Evolutionary conservation across 2,888 invertebrate species (phyloP), one percentile per base, ranked within the genome.

Genomic region (Leptinotarsa tumamoca): DNA sequence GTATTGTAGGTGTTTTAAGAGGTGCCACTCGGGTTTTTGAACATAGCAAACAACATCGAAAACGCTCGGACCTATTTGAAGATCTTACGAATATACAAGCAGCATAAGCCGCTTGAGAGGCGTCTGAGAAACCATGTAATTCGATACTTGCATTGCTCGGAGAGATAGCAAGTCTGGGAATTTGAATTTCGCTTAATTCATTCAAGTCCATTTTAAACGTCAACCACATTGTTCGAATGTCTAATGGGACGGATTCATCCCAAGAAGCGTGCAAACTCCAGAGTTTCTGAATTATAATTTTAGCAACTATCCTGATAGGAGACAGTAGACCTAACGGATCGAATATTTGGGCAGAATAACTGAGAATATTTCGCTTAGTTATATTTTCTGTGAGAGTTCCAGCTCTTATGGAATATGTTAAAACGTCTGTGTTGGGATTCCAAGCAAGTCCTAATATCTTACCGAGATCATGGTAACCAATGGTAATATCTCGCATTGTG

Each of bases 21-120:
- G 76, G 76, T 21, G 71, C 73, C 15, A 74, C 74, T 15, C 74
- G 33, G n/a, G 71, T 66, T 67, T 23, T 23, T 23, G 23, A 23
- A 23, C 23, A 23, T 3, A 23, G 23, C 23, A 23, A 23, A 3
- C 23, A 58, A 23, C 50, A 70, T 21, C 7, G 49, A 49, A 52
- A 15, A 68, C 10, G 4, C 1, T 68, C 23, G 4, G 7, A 13
- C 23, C 13, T 23, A 50, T 68, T 51, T 15, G 27, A 17, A n/a
- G 68, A 68, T n/a, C 52, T 68, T 4, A 68, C 7, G n/a, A 71
- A 74, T 4, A 63, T 18, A n/a, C 18, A 51, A 17, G 63, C 71
- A 13, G 58, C 74, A 50, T 70, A 74, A 3, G 74, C 74, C 18
- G 58, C 52, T 52, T 50, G 51, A 51, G 71, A 66, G 4, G 71